Evolutionary conservation across 2,797 vertebrate genomes (phyloP), one percentile per base, ranked within the genome.

Genomic region (Acanthornis magna): DNA sequence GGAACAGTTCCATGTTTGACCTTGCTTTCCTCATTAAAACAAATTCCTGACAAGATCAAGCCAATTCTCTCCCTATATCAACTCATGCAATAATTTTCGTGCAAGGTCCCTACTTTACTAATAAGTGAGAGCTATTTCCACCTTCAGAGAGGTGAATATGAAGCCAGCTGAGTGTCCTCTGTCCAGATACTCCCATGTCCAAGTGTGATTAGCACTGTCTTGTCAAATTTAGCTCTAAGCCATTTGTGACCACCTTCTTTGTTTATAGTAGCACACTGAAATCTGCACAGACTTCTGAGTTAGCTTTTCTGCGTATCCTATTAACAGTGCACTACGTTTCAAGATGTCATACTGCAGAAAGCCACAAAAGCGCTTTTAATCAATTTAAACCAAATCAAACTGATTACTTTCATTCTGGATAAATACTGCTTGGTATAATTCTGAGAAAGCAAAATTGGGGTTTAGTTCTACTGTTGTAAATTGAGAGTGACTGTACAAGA

Each of bases 211-310:
- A 98, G 91, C 98, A 97, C 96, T 80, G 90, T 95, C 97, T 92
- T 97, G 98, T 95, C 96, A 98, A 98, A 98, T 98, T 96, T 97
- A 97, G 96, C 97, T 96, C 97, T 97, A 91, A 95, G 95, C 98
- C 98, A 98, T 98, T 97, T 98, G 98, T 96, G 97, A 97, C 85
- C 96, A 97, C 97, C 95, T 96, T 93, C 93, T 92, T 92, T 95
- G 95, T 97, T 98, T 98, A 96, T 93, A 97, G 96, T 96, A 98
- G 97, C 98, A 97, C 93, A 93, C 32, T 25, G 84, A 88, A 92
- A 91, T 92, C 96, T 96, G 95, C 92, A 96, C 93, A 90, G 90
- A 65, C 62, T 61, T 88, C 79, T 85, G 67, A 77, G 86, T 95
- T 95, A 95, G 68, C 72, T 96, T 89, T 95, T 90, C 79, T 93